Percentiles rank a stretch among this genome's conserved stretches.
Conservation (phyloP, 2,888 invertebrate genomes). For the Eupithecia vulgata region DNA sequence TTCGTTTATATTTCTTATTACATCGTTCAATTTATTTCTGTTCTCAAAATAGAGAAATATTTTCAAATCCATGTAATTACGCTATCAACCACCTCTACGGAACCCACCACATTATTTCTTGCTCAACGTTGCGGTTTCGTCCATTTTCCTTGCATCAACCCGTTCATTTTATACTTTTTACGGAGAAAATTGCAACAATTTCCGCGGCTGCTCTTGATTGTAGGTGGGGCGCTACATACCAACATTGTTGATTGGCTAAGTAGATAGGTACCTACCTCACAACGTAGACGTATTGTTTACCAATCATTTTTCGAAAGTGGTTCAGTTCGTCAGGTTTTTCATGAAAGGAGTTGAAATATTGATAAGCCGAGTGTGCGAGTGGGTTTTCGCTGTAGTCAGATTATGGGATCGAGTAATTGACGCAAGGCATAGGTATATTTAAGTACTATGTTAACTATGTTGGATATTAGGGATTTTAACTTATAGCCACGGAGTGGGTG, state of each 20-base stretch:
- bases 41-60: background rate
- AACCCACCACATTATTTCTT: constrained; percentile 5
- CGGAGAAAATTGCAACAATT: constrained; percentile 28
- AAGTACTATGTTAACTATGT: no score
- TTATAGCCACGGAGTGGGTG: no score
- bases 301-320: no score
- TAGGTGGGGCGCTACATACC: background rate
- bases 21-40: background rate
- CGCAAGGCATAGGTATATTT: no score
- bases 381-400: no score
- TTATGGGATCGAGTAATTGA: no score
- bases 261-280: background rate
- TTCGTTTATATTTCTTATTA: background rate
- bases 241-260: constrained; percentile 1
- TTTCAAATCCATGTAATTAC: background rate
- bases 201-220: constrained; percentile 22
- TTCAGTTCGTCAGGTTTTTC: no score
- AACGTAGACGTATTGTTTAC: no score
- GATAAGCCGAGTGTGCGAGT: no score
- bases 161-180: constrained; percentile 39
- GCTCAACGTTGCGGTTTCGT: constrained; percentile 18
- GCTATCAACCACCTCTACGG: constrained; percentile 13
- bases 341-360: no score
- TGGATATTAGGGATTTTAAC: no score
- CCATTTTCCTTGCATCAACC: constrained; percentile 28